Evolutionary conservation across 2,113 vertebrate genomes (phyloP), one percentile per base, ranked within the genome.

Genomic region (Riparia riparia): DNA sequence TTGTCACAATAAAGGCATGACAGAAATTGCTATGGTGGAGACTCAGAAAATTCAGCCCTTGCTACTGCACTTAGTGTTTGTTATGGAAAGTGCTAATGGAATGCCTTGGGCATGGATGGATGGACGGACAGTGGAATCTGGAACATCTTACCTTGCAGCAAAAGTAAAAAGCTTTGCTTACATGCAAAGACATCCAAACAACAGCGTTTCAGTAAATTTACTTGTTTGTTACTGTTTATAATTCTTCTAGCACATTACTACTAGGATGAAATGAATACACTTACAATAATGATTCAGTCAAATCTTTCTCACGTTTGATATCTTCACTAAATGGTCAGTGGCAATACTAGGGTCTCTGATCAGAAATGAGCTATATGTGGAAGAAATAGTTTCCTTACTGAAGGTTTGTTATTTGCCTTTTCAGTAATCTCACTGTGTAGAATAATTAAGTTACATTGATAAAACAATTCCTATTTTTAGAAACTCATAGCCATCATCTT

Each of bases 21-120:
- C 0, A 0, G 63, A 49, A 92, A 72, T 32, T 47, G 32, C 37
- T 56, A 44, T 10, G 5, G 8, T 1, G 25, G 44, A 54, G 16
- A 32, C 14, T 66, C 17, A 64, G 65, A 51, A 16, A 51, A 34
- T 34, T 93, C 49, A 82, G 10, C 18, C 57, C 90, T 74, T 57
- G 31, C 37, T 72, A 22, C 34, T 51, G 28, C 53, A 49, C 3
- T 44, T 64, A 50, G 24, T 47, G 10, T 16, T 85, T 79, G 11
- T 44, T 57, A 61, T 4, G 2, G 44, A 90, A 85, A 72, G 41
- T 72, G 26, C 28, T 80, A 76, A 51, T 53, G 49, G 26, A 25
- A 53, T 80, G 45, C 28, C 37, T 58, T 71, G 37, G 50, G 29
- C 6, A 26, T 6, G 25, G 45, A 56, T 39, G 15, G 32, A 89